A percentile compares a stretch with the other conserved stretches of the same genome.
phyloP scores from a whole-genome alignment of 2,888 invertebrate genomes.

The Chelonus formosanus region DNA sequence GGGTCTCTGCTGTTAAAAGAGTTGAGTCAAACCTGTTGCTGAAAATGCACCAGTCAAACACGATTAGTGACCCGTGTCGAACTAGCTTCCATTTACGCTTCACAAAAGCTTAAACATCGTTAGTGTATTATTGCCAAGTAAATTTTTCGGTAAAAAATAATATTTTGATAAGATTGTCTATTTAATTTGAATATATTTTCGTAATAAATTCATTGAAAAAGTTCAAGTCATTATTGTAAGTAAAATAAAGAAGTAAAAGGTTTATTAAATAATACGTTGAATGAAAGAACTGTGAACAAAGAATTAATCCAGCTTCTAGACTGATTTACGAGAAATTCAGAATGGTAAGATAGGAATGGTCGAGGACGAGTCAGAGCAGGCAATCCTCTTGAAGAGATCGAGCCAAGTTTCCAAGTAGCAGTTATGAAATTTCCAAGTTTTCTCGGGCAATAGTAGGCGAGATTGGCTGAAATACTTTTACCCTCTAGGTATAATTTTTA shows the following conservation, averaged over 20 bases:
- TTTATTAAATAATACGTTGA: constrained; percentile 16
- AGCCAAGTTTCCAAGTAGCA: constrained; percentile 22
- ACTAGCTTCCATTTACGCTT: background rate
- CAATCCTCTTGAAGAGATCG: constrained; percentile 20
- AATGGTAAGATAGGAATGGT: constrained; percentile 13
- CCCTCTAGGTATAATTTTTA: constrained; percentile 22
- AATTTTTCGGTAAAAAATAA: background rate
- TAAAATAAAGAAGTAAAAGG: background rate
- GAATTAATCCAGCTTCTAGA: constrained; percentile 21
- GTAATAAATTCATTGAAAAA: no score
- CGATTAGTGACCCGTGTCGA: background rate
- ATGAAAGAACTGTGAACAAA: constrained; percentile 6
- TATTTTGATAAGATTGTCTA: no score
- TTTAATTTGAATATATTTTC: no score
- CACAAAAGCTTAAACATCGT: background rate
- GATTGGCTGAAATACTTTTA: constrained; percentile 33
- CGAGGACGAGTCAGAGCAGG: constrained; percentile 8
- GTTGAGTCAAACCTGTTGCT: constrained; percentile 13
- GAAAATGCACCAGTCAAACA: constrained; percentile 2
- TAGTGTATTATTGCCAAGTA: background rate
- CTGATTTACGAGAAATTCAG: constrained; percentile 23
- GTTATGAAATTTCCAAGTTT: constrained; percentile 34
- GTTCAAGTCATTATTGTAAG: background rate
- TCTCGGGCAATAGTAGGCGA: constrained; percentile 23
- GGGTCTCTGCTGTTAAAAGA: background rate